Base-by-base conservation (phyloP, 2,888 invertebrate species). In the Hypsopygia costalis region DNA sequence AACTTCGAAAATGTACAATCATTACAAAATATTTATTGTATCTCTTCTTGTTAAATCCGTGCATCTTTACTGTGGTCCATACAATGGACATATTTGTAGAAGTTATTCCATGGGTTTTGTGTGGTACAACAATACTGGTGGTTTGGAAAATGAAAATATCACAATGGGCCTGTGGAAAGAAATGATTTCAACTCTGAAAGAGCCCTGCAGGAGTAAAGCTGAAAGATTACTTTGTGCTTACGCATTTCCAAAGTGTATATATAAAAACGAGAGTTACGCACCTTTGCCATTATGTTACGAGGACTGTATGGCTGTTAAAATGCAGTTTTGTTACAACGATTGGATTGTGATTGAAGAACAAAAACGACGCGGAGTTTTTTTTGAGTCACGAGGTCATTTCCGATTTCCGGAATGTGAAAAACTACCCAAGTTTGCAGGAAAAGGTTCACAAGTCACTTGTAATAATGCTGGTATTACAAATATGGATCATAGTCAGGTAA, bases 341-440 rank as follows among this genome's bases (percentile, higher is more conserved):
- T 98, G 98, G 98, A 94, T 95, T 12, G 86, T 95, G 42, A 93
- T 98, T 41, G 96, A 97, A 79, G 95, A 96, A 64, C 95, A 95
- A 71, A 97, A 96, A 70, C 92, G 92, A 44, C 91, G 93, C 46
- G 93, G 94, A 32, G 93, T 95, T 46, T 94, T 90, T 69, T 93
- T 95, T 55, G 93, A 95, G 73, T 94, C 94, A 12, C 90, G 95
- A 51, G 97, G 95, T 1, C 96, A 97, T 71, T 97, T 97, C 72
- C 90, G 94, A 39, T 89, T 98, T 55, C 98, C 98, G 1, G 93
- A 95, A 61, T 98, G 98, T 81, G 92, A 94, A 46, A 85, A 89
- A 11, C 83, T 98, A 49, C 97, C 97, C 34, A 93, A 91, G 61
- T 92, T 93, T 66, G 89, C 93, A 55, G 87, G 90, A 27, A 91